A percentile compares a stretch with the other conserved stretches of the same genome.
Evolutionary conservation across 2,797 vertebrate genomes (phyloP).

Genomic region (Lithobates sylvaticus): DNA sequence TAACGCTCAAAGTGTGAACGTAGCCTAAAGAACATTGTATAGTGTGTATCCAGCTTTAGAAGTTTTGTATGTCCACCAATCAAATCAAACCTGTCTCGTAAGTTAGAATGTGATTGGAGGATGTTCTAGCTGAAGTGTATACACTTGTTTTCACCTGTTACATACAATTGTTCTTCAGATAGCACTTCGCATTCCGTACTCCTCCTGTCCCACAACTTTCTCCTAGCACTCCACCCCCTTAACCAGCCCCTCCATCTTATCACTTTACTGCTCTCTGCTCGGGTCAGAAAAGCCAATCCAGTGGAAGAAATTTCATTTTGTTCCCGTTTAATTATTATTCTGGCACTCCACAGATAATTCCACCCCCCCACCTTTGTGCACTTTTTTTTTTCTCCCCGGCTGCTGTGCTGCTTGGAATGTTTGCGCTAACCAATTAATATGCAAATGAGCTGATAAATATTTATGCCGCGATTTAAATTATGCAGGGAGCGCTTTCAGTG

Average conservation of each 20-base stretch:
- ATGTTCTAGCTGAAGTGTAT: no score
- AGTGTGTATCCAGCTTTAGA: no score
- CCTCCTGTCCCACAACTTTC: background rate
- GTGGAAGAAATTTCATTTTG: constrained; percentile 86
- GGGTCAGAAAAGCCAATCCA: constrained; percentile 83
- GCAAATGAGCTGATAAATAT: constrained; percentile 99
- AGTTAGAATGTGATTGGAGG: no score
- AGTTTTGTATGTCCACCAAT: no score
- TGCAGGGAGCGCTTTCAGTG: constrained; percentile 97
- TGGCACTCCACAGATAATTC: constrained; percentile 84
- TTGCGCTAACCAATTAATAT: constrained; percentile 97
- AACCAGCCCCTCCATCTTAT: constrained; percentile 70
- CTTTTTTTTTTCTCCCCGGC: constrained; percentile 63
- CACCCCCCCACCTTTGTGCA: constrained; percentile 72
- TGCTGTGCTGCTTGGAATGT: constrained; percentile 74
- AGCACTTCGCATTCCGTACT: no score
- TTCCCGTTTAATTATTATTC: constrained; percentile 85
- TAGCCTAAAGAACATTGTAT: no score
- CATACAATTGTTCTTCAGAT: no score
- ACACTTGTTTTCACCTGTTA: no score
- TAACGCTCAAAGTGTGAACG: no score
- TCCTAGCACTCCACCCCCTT: constrained; percentile 40
- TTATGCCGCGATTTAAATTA: constrained; percentile 98
- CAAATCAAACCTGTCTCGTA: no score
- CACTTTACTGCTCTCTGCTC: constrained; percentile 76